Conservation (phyloP, 2,797 vertebrate genomes). For the Helarctos malayanus region DNA sequence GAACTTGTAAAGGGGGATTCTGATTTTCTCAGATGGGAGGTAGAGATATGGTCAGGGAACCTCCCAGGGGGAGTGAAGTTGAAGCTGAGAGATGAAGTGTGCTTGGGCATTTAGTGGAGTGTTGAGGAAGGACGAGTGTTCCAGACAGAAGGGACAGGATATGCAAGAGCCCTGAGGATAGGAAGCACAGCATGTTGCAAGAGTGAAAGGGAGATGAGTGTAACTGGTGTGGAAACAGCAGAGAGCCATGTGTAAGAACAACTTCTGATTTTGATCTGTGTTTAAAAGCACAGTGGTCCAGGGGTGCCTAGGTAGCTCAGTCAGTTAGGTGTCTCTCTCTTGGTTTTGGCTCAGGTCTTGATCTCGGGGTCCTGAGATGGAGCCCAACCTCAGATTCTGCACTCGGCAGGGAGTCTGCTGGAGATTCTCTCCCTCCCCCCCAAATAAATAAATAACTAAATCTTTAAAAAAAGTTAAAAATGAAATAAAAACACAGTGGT, state of each 20-base stretch:
- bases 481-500: not conserved
- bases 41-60: not conserved
- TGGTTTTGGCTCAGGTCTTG: not conserved
- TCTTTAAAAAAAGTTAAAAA: not conserved
- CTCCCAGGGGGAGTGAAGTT: not conserved
- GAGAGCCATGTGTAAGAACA: not conserved
- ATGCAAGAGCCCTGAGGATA: accelerated
- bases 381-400: not conserved
- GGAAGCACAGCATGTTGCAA: not conserved
- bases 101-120: not conserved
- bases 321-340: not conserved
- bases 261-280: not conserved
- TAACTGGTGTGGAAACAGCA: not conserved
- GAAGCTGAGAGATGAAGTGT: not conserved
- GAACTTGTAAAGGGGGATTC: not conserved
- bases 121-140: not conserved
- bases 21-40: not conserved
- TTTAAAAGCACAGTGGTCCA: not conserved
- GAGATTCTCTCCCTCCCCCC: not conserved
- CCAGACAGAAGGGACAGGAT: not conserved
- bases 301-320: not conserved
- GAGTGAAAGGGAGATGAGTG: not conserved
- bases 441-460: not conserved
- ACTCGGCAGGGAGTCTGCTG: not conserved
- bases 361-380: not conserved